phyloP scores from a whole-genome alignment of 53 echinoderm and acorn worm genomes.

The Luidia sarsii region DNA sequence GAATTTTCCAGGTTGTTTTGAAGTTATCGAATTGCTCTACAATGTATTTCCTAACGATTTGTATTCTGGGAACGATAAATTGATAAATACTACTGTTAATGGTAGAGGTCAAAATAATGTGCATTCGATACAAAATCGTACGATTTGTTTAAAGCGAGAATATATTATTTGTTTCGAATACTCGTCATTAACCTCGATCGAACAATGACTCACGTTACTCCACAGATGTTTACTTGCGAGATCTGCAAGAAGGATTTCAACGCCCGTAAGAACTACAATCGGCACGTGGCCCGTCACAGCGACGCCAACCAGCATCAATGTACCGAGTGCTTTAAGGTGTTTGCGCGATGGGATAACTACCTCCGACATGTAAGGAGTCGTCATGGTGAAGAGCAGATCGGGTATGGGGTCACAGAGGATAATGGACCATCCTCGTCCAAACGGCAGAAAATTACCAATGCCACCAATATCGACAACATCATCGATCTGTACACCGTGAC shows the following conservation, averaged over 20 bases:
- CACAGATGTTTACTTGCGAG: slow-evolving; percentile 21
- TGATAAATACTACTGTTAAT: background rate
- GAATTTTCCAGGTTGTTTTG: no score
- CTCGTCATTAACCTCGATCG: no score
- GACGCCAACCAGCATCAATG: slow-evolving; percentile 45
- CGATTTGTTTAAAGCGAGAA: no score
- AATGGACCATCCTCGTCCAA: background rate
- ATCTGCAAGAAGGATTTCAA: slow-evolving; percentile 17
- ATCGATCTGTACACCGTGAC: background rate
- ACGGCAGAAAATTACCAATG: background rate
- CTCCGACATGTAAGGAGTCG: slow-evolving; percentile 10
- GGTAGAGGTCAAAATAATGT: background rate
- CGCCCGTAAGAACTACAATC: slow-evolving; percentile 21
- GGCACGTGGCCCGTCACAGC: slow-evolving; percentile 15
- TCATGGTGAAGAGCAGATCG: background rate
- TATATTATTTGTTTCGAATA: no score
- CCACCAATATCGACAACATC: background rate
- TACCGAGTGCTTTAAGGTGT: slow-evolving; percentile 28
- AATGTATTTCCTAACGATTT: no score
- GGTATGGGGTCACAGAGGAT: background rate
- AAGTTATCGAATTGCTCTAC: no score
- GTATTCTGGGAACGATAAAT: no score
- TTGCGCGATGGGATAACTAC: slow-evolving; percentile 30
- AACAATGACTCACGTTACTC: no score
- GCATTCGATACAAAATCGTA: no score